Evolutionary conservation across 2,888 invertebrate species (phyloP).

Genomic region (Melinaea menophilus): DNA sequence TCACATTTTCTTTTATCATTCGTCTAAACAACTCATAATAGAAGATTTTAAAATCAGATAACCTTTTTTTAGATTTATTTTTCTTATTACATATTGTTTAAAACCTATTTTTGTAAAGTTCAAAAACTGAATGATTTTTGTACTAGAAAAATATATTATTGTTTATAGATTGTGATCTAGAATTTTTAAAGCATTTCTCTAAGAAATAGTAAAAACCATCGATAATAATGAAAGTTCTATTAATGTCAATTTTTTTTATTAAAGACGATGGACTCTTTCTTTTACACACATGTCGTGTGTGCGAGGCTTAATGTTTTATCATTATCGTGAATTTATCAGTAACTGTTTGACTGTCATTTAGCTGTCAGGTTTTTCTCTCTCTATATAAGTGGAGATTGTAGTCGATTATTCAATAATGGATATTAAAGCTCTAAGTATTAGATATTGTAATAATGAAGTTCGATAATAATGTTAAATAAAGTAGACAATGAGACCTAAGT

Average conservation of each 20-base stretch:
- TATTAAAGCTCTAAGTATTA: slow-evolving; percentile 16
- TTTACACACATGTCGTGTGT: background rate
- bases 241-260: background rate
- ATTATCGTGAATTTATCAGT: slow-evolving; percentile 13
- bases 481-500: slow-evolving; percentile 46
- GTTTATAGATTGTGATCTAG: too few species aligned
- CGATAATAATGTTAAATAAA: slow-evolving; percentile 39
- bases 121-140: too few species aligned
- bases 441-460: slow-evolving; percentile 12
- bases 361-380: slow-evolving; percentile 29
- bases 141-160: too few species aligned
- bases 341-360: slow-evolving; percentile 9
- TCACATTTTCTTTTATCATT: too few species aligned
- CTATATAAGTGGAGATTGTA: slow-evolving; percentile 14
- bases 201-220: too few species aligned
- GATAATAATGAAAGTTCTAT: too few species aligned
- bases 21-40: too few species aligned
- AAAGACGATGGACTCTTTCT: background rate
- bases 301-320: slow-evolving; percentile 3
- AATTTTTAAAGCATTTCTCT: too few species aligned
- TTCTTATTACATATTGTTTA: too few species aligned
- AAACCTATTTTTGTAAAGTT: too few species aligned
- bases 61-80: too few species aligned
- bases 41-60: too few species aligned
- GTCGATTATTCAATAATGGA: slow-evolving; percentile 29